Evolutionary conservation across 2,113 vertebrate species (phyloP), one percentile per base, ranked within the genome.

Genomic region (Cercocebus atys): DNA sequence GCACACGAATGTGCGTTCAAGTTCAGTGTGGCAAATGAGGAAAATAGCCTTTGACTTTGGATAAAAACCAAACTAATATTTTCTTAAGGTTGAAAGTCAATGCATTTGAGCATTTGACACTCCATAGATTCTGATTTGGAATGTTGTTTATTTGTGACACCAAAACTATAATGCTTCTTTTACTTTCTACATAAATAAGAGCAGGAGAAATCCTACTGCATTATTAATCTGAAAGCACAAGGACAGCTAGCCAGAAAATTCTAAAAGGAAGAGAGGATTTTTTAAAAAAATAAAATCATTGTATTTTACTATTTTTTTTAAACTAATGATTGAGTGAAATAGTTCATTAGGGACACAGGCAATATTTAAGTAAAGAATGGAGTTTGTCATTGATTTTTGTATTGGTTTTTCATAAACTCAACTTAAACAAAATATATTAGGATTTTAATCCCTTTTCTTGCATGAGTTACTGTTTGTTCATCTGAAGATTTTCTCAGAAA

Each of bases 221-320:
- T 97, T 93, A 95, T 96, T 95, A 88, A 84, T 96, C 43, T 94
- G 76, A 95, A 97, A 93, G 25, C 66, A 95, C 16, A 43, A 23
- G 52, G 38, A 40, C 72, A 93, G 1, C 3, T 59, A 43, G 25
- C 83, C 75, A 92, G 80, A 88, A 85, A 93, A 43, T 84, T 92
- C 27, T 82, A 72, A 96, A 88, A 25, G 38, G 14, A 95, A 95
- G 50, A 59, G 20, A 11, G 8, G 12, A 4, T 20, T 75, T 73
- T 88, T 92, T 64, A 2, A 52, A 75, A 30, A 38, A 40, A 4
- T 78, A 16, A 96, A 96, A 43, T 93, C 55, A 88, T 97, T 93
- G 40, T 72, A 40, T 57, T 64, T 95, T 57, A 68, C 6, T 11
- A 38, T 95, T 92, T 97, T 92, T 83, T 75, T 88, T 64, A 43